Evolutionary conservation across 2,888 invertebrate species (phyloP), one percentile per base, ranked within the genome.

Genomic region (Hirtodrosophila cameraria): DNA sequence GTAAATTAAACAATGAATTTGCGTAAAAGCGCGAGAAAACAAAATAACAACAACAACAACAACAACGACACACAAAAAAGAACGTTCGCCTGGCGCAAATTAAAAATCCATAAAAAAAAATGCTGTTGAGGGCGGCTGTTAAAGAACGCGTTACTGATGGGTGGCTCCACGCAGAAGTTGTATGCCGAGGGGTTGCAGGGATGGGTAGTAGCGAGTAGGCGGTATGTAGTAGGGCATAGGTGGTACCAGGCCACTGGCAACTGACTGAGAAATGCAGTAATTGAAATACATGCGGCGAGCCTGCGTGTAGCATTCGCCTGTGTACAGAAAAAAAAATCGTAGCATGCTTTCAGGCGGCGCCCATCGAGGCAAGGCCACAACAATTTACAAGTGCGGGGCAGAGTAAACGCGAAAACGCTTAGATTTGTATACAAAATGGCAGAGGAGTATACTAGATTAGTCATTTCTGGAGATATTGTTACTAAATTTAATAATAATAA

Each of bases 1-100:
- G 73, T 84, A 84, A 81, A 84, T 84, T 81, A 77, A 84, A 84
- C 82, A 82, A 82, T 81, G 81, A 82, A 84, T 84, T 79, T 84
- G 79, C 81, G 79, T 74, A 73, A 82, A 83, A 83, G 63, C 72
- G 70, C 63, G 60, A 55, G 16, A 55, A 60, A 57, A 58, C 46
- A 57, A 62, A 61, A 60, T 36, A 52, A 59, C 42, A 35, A 48
- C 33, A 50, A 61, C 11, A 45, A 28, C 23, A 35, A 18, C 45
- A 55, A 62, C 50, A 52, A 35, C 36, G 57, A 48, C 42, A 49
- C 13, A 43, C 31, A 36, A 39, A 63, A 62, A 55, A 69, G 59
- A 58, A 63, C 48, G 58, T 55, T 39, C 42, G 54, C 71, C 62
- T 46, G 63, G 79, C 68, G 60, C 66, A 80, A 80, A 80, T 84